Evolutionary conservation across 2,888 invertebrate species (phyloP), one percentile per base, ranked within the genome.

Genomic region (Suillia variegata): DNA sequence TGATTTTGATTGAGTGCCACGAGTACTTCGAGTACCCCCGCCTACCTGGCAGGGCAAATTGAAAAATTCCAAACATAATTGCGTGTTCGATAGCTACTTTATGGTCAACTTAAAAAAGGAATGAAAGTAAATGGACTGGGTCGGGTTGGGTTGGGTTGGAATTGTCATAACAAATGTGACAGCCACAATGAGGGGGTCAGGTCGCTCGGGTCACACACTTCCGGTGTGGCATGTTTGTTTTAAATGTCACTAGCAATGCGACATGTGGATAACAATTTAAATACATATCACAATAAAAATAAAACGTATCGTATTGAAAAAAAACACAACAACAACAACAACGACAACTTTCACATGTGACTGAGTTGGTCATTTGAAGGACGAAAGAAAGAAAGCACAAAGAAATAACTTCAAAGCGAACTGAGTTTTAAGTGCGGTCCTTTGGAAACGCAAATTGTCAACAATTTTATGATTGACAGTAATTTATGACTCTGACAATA

Each of bases 171-270:
- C 18, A 45, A 45, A 45, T 45, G 20, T 45, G 42, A 47, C 49
- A 51, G 45, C 15, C 47, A 6, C 38, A 53, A n/a, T 22, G 34
- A 55, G 53, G 54, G 56, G n/a, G n/a, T n/a, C n/a, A n/a, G n/a
- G 54, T 59, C 42, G 56, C 33, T 18, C 18, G 20, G 20, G 2
- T 45, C 6, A 13, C 34, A 59, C 62, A 63, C 61, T 60, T 63
- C 67, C 65, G 63, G 66, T 50, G 62, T 64, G 52, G 52, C 33
- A 55, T 69, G 63, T 69, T 69, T 69, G 66, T 57, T 66, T 66
- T 62, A 64, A 64, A 64, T 69, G 66, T 69, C 69, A 65, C 62
- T 62, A 64, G 61, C 65, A 66, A 59, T 45, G 4, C 18, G 45
- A 5, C 45, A 45, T 18, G 18, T 45, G 45, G 18, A 45, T 3